Evolutionary conservation across 2,888 invertebrate genomes (phyloP), one percentile per base, ranked within the genome.

Genomic region (Hemicrepidius hirtus): DNA sequence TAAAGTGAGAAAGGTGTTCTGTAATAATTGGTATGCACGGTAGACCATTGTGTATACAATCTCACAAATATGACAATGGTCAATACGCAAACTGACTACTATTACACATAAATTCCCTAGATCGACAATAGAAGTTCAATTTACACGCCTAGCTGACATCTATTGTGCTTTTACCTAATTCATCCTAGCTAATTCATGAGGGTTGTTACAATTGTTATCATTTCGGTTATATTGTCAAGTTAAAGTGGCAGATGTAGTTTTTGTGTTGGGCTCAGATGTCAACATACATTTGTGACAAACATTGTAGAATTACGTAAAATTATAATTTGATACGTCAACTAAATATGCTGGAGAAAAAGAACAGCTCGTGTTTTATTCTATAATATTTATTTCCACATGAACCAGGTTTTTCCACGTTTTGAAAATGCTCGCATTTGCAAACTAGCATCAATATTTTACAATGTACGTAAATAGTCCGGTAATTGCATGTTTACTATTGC

Each of bases 91-190:
- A 72, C 72, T 68, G 72, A 64, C 68, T 72, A 68, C 68, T 64
- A 72, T 80, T 79, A 74, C 75, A 76, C 80, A 79, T 78, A 81
- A 80, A 81, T 79, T 77, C 78, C 77, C 78, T 75, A 77, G 81
- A 81, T 80, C 80, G 80, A 82, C 80, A 82, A 82, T 82, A 72
- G 75, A 76, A 77, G 76, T 78, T 79, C 80, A 77, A 78, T 81
- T 83, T 83, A 82, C 82, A 83, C 83, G 83, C 83, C 82, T 79
- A 81, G 82, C 82, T 82, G 82, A 79, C 80, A 75, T 79, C 80
- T 77, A 82, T 83, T 83, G 82, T 82, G 74, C 75, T 76, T 76
- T 73, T 75, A 77, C 77, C 79, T 82, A 80, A 80, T 80, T 82
- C 80, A 79, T 79, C 77, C 76, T 77, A 78, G 79, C 80, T 78